Base-by-base conservation (phyloP, 1,140 invertebrate genomes). In the Megalonaias nervosa region DNA sequence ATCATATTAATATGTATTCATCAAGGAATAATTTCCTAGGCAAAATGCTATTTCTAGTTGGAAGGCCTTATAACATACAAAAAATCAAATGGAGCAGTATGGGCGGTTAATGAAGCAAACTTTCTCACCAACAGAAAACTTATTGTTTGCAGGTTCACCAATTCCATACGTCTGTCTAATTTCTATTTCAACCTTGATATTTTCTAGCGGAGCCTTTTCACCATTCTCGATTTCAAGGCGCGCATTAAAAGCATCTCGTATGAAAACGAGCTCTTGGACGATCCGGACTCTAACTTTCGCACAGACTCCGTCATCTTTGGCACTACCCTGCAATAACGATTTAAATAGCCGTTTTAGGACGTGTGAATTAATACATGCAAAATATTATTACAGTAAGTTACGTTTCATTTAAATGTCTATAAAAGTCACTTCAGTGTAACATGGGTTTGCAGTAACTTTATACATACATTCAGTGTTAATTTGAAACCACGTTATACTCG, bases 231-330 rank as follows among this genome's bases (percentile, higher is more conserved):
- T 75, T 72, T 81, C 79, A 14, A 84, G 66, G 56, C 62, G 71
- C 13, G 83, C 83, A 23, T 76, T 76, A 67, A 84, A 84, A 55
- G 78, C 83, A 13, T 80, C 75, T 66, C 83, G 60, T 19, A 77
- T 83, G 2, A 84, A 75, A 60, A 81, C 81, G 19, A 84, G 66
- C n/a, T 80, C 68, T 70, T 84, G 83, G 4, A 77, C 58, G 38
- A 84, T 84, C 38, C 77, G 64, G n/a, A 84, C 74, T 66, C 81
- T 65, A 21, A 84, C 81, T 64, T 82, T 76, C 38, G 83, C 83
- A 73, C 83, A 84, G 6, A 82, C 81, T n/a, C 83, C 83, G n/a
- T 84, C 73, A 26, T 79, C 75, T 23, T 74, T 56, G 16, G 16
- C 31, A 17, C 58, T 55, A 17, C 65, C 65, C n/a, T 59, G 38